phyloP scores from a whole-genome alignment of 2,113 vertebrate genomes.

The Danio rerio region GRCz12tu NC_133194.1:44751501-44752000 shows the following conservation, averaged over 20 bases:
- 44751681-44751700: neutral
- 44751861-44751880: conserved; percentile 43
- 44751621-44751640: no score
- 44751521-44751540: no score
- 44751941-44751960: neutral
- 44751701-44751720: neutral
- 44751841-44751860: conserved; percentile 44
- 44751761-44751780: neutral
- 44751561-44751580: no score
- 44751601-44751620: no score
- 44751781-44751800: conserved; percentile 19
- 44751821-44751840: conserved; percentile 47
- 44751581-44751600: no score
- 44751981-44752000: neutral
- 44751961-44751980: conserved; percentile 13
- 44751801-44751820: conserved; percentile 35
- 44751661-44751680: neutral
- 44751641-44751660: neutral
- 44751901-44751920: conserved; percentile 29
- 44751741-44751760: neutral
- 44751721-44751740: neutral
- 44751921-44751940: conserved; percentile 20
- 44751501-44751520: no score
- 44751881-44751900: conserved; percentile 41
- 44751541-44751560: no score